phyloP scores from a whole-genome alignment of 2,797 vertebrate genomes.

The Xiphorhynchus erythropygius region DNA sequence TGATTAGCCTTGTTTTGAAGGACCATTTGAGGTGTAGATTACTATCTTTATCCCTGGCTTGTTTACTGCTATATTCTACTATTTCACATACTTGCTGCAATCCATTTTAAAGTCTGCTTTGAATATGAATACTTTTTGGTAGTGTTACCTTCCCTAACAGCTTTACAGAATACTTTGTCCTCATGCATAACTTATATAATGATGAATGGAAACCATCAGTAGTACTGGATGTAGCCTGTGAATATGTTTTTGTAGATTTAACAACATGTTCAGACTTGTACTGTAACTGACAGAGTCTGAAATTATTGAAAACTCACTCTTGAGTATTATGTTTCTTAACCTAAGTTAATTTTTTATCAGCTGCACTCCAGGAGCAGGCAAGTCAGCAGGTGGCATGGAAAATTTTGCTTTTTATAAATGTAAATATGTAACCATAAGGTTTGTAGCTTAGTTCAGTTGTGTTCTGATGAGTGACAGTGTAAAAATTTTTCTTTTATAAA shows the following conservation, averaged over 20 bases:
- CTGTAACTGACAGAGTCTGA: not conserved
- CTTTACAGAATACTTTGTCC: not conserved
- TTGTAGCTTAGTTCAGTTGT: not conserved
- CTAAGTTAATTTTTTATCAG: not conserved
- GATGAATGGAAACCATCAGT: not conserved
- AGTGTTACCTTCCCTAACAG: not conserved
- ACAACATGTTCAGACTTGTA: not conserved
- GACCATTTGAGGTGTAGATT: not conserved
- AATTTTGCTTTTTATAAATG: not conserved
- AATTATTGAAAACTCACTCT: not conserved
- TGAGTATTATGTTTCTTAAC: not conserved
- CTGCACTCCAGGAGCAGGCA: not conserved
- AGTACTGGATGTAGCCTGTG: not conserved
- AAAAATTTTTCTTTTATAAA: conserved; percentile 6
- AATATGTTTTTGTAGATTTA: not conserved
- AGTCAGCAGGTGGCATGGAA: not conserved
- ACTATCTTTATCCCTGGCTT: not conserved
- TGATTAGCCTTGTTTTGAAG: not conserved
- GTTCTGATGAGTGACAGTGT: not conserved
- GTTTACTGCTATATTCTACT: not conserved
- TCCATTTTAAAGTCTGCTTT: not conserved
- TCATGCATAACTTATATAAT: not conserved
- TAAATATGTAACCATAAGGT: not conserved
- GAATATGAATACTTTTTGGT: not conserved
- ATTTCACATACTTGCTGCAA: not conserved